phyloP scores from a whole-genome alignment of 1,140 invertebrate genomes.

The Drosophila ogumai region DNA sequence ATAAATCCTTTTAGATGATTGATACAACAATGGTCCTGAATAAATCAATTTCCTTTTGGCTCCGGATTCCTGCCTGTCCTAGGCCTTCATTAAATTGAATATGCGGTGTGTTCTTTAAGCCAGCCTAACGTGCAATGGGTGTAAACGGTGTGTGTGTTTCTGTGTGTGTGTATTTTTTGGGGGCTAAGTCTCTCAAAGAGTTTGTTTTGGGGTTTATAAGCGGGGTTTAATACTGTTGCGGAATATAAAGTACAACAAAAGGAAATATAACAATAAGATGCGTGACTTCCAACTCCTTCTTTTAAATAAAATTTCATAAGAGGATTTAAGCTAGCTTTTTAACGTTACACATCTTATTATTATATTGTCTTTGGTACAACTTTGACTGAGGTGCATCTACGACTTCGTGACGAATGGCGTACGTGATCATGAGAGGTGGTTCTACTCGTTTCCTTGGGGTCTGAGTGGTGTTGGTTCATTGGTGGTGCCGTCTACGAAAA shows the following conservation, averaged over 20 bases:
- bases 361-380: constrained; percentile 13
- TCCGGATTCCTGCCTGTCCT: constrained; percentile 18
- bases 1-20: constrained; percentile 30
- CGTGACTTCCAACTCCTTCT: not conserved
- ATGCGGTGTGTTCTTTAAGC: constrained; percentile 34
- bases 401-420: constrained; percentile 24
- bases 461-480: constrained; percentile 1
- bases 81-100: constrained; percentile 2
- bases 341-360: not conserved
- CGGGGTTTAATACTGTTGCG: constrained; percentile 15
- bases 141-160: constrained; percentile 9
- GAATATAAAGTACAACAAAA: not conserved
- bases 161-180: not conserved
- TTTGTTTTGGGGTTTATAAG: constrained; percentile 10
- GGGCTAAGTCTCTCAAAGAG: constrained; percentile 3
- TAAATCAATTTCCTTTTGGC: not conserved
- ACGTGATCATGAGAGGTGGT: constrained; percentile 25
- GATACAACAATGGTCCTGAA: constrained; percentile 10
- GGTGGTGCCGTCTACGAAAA: constrained; percentile 62
- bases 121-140: constrained; percentile 43
- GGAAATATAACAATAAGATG: not conserved
- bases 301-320: not conserved
- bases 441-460: constrained; percentile 26
- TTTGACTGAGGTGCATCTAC: constrained; percentile 45
- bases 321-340: not conserved